Evolutionary conservation across 2,113 vertebrate species (phyloP), one percentile per base, ranked within the genome.

Genomic region (Morone chrysops): DNA sequence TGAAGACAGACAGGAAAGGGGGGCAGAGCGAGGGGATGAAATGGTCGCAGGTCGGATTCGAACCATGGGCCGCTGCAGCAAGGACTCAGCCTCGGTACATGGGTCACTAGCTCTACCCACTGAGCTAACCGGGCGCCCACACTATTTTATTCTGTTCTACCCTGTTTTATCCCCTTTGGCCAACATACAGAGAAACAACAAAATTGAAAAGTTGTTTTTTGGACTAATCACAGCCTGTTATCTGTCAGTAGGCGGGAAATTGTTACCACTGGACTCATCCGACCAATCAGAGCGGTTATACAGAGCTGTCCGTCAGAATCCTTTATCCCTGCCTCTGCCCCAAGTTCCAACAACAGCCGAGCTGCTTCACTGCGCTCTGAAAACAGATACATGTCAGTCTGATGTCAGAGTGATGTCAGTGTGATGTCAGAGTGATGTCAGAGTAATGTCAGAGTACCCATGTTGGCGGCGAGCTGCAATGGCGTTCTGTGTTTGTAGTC

Each of bases 271-370:
- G 92, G 61, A 60, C 90, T 89, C 91, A 94, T 95, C 51, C 40
- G 88, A 22, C 80, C 82, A 79, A 94, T 95, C 90, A 95, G 87
- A 71, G 94, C 93, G 16, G 90, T 92, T 50, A 95, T 94, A 74
- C 94, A 95, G 56, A 94, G 88, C 80, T 95, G 93, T 70, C 94
- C 93, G 5, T 94, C 93, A 70, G 74, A 70, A 79, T 95, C 95
- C 61, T 84, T 90, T 7, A 90, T 78, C 2, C 93, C 91, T 11
- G 92, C 93, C 47, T 93, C 82, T 0, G 95, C 93, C 16, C 93
- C 93, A 4, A 93, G 73, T 54, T 94, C 92, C 74, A 95, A 22
- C 60, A 95, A 86, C 2, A 83, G 48, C 36, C 62, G 78, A 11
- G 93, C 93, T 2, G 93, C 88, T 40, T 92, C 91, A 53, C 86